A percentile compares a stretch with the other conserved stretches of the same genome.
Conservation (phyloP, 2,888 invertebrate genomes). For the Tiphia femorata region DNA sequence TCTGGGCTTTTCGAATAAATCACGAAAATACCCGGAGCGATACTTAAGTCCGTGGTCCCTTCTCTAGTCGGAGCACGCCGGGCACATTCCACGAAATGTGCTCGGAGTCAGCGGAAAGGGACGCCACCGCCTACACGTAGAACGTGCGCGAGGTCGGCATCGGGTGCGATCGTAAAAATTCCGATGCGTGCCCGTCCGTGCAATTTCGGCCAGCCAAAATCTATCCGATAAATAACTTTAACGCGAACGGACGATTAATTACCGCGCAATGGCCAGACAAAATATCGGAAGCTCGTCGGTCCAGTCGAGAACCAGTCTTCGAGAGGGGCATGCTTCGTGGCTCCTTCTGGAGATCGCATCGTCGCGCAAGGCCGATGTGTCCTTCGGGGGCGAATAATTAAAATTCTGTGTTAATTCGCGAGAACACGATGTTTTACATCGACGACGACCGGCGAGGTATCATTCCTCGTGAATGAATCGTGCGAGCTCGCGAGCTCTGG, state of each 20-base stretch:
- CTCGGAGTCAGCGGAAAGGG: slow-evolving; percentile 36
- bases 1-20: slow-evolving; percentile 16
- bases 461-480: no score
- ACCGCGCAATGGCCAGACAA: slow-evolving; percentile 23
- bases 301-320: no score
- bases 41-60: slow-evolving; percentile 14
- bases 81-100: slow-evolving; percentile 27
- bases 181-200: slow-evolving; percentile 39
- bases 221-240: slow-evolving; percentile 54
- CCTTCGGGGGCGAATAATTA: no score
- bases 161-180: no score
- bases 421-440: no score
- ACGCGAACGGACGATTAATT: slow-evolving; percentile 37
- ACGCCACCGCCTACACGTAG: no score
- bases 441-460: no score
- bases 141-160: no score
- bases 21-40: slow-evolving; percentile 10
- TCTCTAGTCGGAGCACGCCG: slow-evolving; percentile 21
- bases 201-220: slow-evolving; percentile 44
- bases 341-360: not conserved
- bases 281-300: no score
- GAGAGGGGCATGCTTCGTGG: no score
- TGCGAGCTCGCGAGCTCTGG: no score
- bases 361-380: not conserved
- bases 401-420: no score